A percentile compares a stretch with the other conserved stretches of the same genome.
Conservation (phyloP, 2,888 invertebrate genomes). For the Campoplex capitator region DNA sequence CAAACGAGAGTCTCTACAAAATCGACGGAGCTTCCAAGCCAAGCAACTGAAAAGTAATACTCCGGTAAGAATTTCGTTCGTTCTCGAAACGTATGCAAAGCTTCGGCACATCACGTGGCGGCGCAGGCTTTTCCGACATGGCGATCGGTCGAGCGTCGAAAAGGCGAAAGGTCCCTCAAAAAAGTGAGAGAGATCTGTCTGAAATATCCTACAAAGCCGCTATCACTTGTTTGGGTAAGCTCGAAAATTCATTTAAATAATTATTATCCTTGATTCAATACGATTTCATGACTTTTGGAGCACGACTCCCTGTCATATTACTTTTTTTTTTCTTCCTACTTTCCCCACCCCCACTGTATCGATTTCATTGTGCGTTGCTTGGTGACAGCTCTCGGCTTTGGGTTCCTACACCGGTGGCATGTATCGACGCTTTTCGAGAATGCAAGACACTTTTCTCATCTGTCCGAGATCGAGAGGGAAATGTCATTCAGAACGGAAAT, state of each 20-base stretch:
- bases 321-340: not conserved
- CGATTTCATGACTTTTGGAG: not conserved
- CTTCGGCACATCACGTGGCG: constrained; percentile 62
- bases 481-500: constrained; percentile 94
- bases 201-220: constrained; percentile 61
- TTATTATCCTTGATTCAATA: not conserved
- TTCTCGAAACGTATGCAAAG: constrained; percentile 52
- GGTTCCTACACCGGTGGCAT: constrained; percentile 88
- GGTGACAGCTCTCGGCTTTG: constrained; percentile 87
- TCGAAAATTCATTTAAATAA: not conserved
- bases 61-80: constrained; percentile 8
- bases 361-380: constrained; percentile 68
- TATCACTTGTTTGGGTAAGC: constrained; percentile 63
- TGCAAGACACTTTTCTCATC: constrained; percentile 92
- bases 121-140: constrained; percentile 60
- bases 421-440: constrained; percentile 92
- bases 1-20: constrained; percentile 34
- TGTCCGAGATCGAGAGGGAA: constrained; percentile 93
- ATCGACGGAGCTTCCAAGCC: constrained; percentile 40
- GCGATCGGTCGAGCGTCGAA: constrained; percentile 66
- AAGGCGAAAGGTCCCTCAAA: constrained; percentile 63
- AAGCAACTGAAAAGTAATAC: constrained; percentile 5
- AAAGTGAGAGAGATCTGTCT: constrained; percentile 64
- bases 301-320: not conserved
- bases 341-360: constrained; percentile 18